Evolutionary conservation across 2,888 invertebrate species (phyloP).

Genomic region (Sarcophaga carnaria): DNA sequence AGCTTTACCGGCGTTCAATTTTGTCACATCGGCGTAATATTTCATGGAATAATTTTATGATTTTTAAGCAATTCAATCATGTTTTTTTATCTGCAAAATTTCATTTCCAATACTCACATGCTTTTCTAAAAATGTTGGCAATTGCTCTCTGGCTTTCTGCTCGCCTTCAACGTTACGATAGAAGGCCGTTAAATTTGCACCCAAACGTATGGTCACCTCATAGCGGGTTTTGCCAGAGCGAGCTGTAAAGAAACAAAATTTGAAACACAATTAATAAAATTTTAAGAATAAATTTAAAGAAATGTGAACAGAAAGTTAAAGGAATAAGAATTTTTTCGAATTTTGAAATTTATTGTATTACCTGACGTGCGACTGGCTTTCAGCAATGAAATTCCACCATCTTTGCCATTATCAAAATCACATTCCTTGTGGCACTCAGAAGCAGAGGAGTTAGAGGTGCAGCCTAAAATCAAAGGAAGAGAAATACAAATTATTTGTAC

Average conservation of each 20-base stretch:
- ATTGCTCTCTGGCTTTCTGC: constrained; percentile 75
- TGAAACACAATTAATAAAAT: background rate
- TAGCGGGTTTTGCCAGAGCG: constrained; percentile 80
- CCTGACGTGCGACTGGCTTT: constrained; percentile 73
- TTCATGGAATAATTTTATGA: no score
- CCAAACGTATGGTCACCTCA: constrained; percentile 81
- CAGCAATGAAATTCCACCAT: constrained; percentile 68
- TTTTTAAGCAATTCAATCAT: no score
- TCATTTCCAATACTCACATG: constrained; percentile 77
- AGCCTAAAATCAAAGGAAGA: constrained; percentile 73
- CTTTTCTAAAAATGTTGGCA: constrained; percentile 78
- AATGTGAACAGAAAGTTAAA: background rate
- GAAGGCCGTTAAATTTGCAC: constrained; percentile 80
- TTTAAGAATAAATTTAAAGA: no score
- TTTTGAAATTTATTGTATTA: constrained; percentile 22
- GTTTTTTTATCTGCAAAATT: no score
- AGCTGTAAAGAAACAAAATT: constrained; percentile 72
- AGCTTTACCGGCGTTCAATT: no score
- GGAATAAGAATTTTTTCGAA: no score
- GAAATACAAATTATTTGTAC: background rate
- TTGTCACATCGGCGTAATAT: no score
- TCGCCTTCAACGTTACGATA: constrained; percentile 77
- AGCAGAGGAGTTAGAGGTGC: constrained; percentile 76
- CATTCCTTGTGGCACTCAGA: constrained; percentile 79
- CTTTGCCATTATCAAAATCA: constrained; percentile 73